Conservation (phyloP, 2,797 vertebrate genomes). For the Thamnophis elegans region DNA sequence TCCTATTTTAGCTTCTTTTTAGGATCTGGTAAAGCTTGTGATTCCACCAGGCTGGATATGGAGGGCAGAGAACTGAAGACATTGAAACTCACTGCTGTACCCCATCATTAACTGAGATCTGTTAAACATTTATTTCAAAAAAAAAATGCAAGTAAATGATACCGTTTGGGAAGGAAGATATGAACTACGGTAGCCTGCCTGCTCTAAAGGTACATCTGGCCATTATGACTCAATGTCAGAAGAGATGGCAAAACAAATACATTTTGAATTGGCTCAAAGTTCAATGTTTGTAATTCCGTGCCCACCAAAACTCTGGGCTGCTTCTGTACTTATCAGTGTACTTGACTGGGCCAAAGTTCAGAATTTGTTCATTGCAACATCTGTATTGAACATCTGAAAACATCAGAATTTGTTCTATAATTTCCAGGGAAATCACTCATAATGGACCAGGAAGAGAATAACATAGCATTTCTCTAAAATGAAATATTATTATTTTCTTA, state of each 20-base stretch:
- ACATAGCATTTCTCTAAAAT: background rate
- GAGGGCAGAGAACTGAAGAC: background rate
- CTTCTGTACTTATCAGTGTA: background rate
- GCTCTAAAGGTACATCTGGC: background rate
- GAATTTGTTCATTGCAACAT: background rate
- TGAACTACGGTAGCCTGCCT: background rate
- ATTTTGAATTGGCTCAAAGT: background rate
- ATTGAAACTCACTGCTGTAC: background rate
- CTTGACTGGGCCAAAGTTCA: background rate
- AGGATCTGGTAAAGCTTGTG: background rate
- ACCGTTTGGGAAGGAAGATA: background rate
- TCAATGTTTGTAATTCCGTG: background rate
- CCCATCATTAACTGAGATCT: background rate
- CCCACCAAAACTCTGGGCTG: background rate
- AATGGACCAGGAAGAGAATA: background rate
- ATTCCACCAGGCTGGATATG: no score
- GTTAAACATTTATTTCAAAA: background rate
- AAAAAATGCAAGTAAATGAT: background rate
- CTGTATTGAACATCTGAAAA: background rate
- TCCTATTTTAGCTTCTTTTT: accelerated
- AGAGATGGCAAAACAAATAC: background rate
- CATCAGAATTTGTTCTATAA: background rate
- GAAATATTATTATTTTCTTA: background rate
- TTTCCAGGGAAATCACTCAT: background rate
- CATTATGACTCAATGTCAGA: background rate